A percentile compares a stretch with the other conserved stretches of the same genome.
phyloP scores from a whole-genome alignment of 2,113 vertebrate species.

The Apodemus sylvaticus region DNA sequence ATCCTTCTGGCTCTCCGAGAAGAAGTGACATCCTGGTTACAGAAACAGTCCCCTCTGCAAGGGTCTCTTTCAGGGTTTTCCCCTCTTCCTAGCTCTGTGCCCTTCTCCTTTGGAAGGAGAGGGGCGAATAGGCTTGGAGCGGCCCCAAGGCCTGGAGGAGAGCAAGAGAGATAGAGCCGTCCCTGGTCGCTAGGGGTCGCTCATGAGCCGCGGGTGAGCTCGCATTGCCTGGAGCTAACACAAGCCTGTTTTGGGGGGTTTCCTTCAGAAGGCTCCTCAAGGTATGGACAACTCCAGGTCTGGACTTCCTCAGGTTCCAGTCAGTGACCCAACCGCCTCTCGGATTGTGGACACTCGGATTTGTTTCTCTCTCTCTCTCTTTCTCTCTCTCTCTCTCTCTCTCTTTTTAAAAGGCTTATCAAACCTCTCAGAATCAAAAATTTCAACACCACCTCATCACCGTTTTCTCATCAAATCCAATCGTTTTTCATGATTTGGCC shows the following conservation, averaged over 20 bases:
- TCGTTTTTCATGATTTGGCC: neutral
- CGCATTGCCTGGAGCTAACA: neutral
- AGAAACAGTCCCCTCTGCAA: conserved; percentile 51
- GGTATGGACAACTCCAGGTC: neutral
- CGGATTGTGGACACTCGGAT: neutral
- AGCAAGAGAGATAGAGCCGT: neutral
- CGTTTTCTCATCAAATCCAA: neutral
- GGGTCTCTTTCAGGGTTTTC: conserved; percentile 26
- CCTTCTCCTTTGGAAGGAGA: conserved; percentile 1
- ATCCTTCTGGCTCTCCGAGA: neutral
- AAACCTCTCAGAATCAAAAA: conserved; percentile 13
- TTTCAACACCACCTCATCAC: neutral
- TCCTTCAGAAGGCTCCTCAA: neutral
- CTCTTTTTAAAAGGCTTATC: neutral
- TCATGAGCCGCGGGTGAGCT: conserved; percentile 69
- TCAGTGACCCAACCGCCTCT: neutral
- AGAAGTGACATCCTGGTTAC: neutral
- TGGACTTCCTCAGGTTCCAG: neutral
- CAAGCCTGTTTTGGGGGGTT: neutral
- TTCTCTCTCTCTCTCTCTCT: conserved; percentile 16
- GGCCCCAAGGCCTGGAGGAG: conserved; percentile 14
- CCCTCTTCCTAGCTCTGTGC: neutral
- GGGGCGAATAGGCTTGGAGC: neutral
- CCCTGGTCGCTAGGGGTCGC: conserved; percentile 64
- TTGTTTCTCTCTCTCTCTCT: neutral